These are phyloP conservation scores for Saimiri boliviensis DNA, from an alignment of 2,113 vertebrate genomes.

Conservation along the genomic window DNA sequence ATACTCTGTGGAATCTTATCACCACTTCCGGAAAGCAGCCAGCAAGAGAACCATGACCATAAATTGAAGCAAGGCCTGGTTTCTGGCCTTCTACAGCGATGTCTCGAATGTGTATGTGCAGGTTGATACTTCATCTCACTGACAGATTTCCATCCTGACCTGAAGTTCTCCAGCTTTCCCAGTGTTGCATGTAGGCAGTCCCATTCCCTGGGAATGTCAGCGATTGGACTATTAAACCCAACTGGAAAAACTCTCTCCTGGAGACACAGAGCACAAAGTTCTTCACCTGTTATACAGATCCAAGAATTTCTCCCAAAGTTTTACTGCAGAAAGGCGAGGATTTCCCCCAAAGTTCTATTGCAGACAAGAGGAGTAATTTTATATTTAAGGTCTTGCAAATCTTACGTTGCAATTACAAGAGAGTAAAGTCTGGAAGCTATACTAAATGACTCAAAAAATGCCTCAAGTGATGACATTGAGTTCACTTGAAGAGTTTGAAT, in stretches of 20 bases:
- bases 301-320: background rate
- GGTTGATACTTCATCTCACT: background rate
- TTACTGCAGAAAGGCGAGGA: background rate
- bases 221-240: background rate
- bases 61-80: background rate
- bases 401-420: background rate
- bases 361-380: background rate
- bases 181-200: background rate
- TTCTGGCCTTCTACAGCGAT: conserved; percentile 15
- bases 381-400: background rate
- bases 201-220: background rate
- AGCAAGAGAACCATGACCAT: background rate
- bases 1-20: conserved; percentile 50
- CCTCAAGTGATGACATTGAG: background rate
- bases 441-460: background rate
- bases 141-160: background rate
- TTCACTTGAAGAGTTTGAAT: background rate
- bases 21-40: conserved; percentile 40
- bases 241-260: background rate
- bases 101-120: background rate
- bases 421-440: background rate
- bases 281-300: background rate
- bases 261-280: background rate
- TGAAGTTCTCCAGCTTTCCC: background rate
- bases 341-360: background rate